phyloP scores from a whole-genome alignment of 1,140 invertebrate species.

The Eupeodes corollae region DNA sequence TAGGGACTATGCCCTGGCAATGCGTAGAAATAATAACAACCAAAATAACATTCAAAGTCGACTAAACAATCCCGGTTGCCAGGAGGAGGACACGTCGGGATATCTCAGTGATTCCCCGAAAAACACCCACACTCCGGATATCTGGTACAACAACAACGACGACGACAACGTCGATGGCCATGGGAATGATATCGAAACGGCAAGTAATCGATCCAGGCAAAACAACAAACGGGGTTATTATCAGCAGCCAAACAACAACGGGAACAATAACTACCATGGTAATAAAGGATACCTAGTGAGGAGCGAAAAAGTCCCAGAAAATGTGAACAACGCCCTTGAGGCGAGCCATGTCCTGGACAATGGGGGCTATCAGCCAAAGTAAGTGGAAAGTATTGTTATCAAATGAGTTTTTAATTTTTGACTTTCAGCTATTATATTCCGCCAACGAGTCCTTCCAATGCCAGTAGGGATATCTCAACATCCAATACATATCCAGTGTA shows the following conservation, averaged over 20 bases:
- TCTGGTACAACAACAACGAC: conserved; percentile 33
- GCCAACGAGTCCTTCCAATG: conserved; percentile 21
- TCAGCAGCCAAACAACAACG: not conserved
- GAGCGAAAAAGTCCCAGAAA: too few relatives aligned
- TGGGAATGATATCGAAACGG: conserved; percentile 1
- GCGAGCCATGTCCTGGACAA: too few relatives aligned
- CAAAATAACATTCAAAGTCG: conserved; percentile 6
- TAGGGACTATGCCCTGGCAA: conserved; percentile 9
- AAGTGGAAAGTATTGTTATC: conserved; percentile 12
- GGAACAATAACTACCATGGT: too few relatives aligned
- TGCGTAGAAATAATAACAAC: not conserved
- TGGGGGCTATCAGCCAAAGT: too few relatives aligned
- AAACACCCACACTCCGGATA: conserved; percentile 32
- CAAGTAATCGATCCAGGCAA: conserved; percentile 2
- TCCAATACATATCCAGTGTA: conserved; percentile 32
- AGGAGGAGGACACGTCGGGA: conserved; percentile 53
- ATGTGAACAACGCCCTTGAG: too few relatives aligned
- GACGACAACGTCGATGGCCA: conserved; percentile 8
- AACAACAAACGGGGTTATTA: conserved; percentile 1
- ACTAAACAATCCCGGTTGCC: conserved; percentile 24
- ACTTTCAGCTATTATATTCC: conserved; percentile 7
- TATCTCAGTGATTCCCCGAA: conserved; percentile 52
- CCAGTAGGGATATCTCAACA: conserved; percentile 28
- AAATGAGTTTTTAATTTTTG: conserved; percentile 12
- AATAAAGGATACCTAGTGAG: too few relatives aligned